Conservation (phyloP, 2,113 vertebrate genomes). For the Ochotona curzoniae region DNA sequence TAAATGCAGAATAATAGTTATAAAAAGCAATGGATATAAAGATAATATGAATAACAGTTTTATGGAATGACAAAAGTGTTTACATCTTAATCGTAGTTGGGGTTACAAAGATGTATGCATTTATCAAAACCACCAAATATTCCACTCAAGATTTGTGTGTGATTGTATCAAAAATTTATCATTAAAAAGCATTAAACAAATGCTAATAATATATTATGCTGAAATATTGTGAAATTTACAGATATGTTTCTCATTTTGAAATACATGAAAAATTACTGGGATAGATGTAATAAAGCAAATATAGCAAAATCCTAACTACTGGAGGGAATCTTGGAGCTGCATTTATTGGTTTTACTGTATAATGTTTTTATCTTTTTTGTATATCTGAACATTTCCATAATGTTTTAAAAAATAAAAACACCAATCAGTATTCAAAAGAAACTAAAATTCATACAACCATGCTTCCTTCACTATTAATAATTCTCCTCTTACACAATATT, state of each 20-base stretch:
- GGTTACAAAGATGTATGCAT: background rate
- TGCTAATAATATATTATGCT: background rate
- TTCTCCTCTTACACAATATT: conserved; percentile 21
- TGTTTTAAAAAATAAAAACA: background rate
- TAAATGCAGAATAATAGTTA: background rate
- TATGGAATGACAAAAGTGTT: background rate
- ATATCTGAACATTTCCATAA: conserved; percentile 42
- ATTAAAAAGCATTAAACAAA: conserved; percentile 26
- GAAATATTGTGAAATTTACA: conserved; percentile 5
- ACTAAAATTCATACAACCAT: background rate
- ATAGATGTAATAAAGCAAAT: conserved; percentile 49
- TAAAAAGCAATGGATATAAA: too few species aligned
- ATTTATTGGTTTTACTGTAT: background rate
- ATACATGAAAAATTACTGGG: conserved; percentile 2
- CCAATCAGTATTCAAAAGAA: conserved; percentile 28
- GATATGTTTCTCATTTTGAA: conserved; percentile 29
- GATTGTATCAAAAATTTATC: conserved; percentile 22
- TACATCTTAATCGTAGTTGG: background rate
- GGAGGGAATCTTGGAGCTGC: background rate
- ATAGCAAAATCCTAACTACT: conserved; percentile 4
- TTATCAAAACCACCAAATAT: conserved; percentile 56
- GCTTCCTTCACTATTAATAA: conserved; percentile 19
- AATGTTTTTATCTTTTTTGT: conserved; percentile 16
- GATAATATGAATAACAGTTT: background rate
- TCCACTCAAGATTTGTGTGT: conserved; percentile 15